Evolutionary conservation across 2,888 invertebrate genomes (phyloP).

Genomic region (Lymantria dispar): DNA sequence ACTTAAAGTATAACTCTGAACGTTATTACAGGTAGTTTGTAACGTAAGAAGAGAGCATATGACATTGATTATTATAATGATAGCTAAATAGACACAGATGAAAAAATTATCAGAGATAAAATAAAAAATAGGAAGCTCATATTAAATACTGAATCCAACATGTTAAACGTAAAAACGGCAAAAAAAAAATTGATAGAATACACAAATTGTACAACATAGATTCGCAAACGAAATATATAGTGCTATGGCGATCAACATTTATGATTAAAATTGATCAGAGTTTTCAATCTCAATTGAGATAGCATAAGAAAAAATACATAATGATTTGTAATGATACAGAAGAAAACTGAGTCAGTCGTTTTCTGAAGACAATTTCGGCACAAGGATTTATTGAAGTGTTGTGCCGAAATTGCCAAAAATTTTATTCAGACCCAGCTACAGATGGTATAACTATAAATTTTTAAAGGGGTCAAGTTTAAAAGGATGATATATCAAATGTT

Average conservation of each 20-base stretch:
- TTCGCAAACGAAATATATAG: conserved; percentile 73
- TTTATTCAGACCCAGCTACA: conserved; percentile 18
- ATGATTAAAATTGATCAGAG: conserved; percentile 1
- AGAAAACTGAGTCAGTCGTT: conserved; percentile 12
- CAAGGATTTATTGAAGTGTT: conserved; percentile 5
- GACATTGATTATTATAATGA: conserved; percentile 73
- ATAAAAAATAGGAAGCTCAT: conserved; percentile 67
- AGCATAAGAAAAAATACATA: conserved; percentile 19
- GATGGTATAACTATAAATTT: conserved; percentile 15
- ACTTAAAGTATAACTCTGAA: not conserved
- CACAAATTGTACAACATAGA: conserved; percentile 77
- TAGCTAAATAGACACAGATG: conserved; percentile 77
- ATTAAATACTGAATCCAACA: conserved; percentile 60
- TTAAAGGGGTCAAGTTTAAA: conserved; percentile 22
- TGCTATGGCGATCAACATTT: conserved; percentile 70
- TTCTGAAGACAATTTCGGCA: conserved; percentile 25
- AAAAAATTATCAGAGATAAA: conserved; percentile 65
- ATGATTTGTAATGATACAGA: conserved; percentile 16
- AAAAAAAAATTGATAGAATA: conserved; percentile 70
- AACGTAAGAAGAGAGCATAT: conserved; percentile 71
- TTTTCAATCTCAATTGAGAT: not conserved
- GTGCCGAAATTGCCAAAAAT: too few species aligned
- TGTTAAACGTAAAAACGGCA: conserved; percentile 62
- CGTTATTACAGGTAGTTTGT: conserved; percentile 49
- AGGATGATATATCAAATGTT: conserved; percentile 42